Conservation (phyloP, 1,140 invertebrate genomes). For the Drosophila leontia region DNA sequence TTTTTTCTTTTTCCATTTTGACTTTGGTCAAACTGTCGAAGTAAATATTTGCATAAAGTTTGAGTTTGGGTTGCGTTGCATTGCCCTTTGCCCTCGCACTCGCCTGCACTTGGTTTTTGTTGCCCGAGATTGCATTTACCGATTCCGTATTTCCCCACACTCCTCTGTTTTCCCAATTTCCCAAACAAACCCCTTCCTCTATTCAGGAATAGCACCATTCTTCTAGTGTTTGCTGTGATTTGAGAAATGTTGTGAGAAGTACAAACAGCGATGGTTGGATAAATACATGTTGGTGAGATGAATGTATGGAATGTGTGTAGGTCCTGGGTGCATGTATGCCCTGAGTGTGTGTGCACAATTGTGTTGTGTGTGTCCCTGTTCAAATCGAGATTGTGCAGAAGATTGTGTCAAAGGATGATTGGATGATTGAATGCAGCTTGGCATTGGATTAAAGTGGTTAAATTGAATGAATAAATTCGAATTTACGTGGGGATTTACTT, state of each 20-base stretch:
- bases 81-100: conserved; percentile 31
- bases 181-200: conserved; percentile 1
- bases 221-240: conserved; percentile 62
- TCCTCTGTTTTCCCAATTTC: conserved; percentile 25
- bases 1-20: conserved; percentile 32
- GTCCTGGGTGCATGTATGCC: background rate
- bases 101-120: conserved; percentile 12
- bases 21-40: conserved; percentile 51
- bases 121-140: conserved; percentile 53
- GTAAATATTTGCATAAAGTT: conserved; percentile 69
- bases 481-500: background rate
- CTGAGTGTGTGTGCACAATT: conserved; percentile 29
- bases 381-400: conserved; percentile 43
- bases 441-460: background rate
- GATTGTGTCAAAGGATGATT: conserved; percentile 47
- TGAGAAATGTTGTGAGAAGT: conserved; percentile 75
- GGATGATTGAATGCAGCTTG: conserved; percentile 43
- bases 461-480: conserved; percentile 6
- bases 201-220: conserved; percentile 32
- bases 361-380: conserved; percentile 12
- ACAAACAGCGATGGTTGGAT: conserved; percentile 59
- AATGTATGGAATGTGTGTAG: conserved; percentile 10
- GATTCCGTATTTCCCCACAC: conserved; percentile 21
- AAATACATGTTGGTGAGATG: conserved; percentile 26
- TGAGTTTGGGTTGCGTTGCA: conserved; percentile 18